A percentile compares a stretch with the other conserved stretches of the same genome.
phyloP scores from a whole-genome alignment of 2,888 invertebrate genomes.

The Chalcosyrphus nemorum region DNA sequence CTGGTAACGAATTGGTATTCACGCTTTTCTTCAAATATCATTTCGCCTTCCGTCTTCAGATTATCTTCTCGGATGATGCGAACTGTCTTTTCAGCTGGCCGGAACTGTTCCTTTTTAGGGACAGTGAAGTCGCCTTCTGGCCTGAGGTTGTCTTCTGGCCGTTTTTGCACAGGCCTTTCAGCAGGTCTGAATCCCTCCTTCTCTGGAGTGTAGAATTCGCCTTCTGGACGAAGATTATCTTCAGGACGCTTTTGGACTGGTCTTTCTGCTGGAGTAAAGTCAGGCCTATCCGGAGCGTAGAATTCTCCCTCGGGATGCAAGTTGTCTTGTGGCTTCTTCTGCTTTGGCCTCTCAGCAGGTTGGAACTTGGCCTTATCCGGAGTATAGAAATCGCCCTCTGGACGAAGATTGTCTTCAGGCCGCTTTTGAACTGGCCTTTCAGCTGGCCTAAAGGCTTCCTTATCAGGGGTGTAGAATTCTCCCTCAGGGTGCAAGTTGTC shows the following conservation, averaged over 20 bases:
- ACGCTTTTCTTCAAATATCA: slow-evolving; percentile 82
- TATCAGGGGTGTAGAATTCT: too few relatives aligned
- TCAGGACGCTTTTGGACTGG: slow-evolving; percentile 84
- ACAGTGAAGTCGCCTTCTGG: slow-evolving; percentile 83
- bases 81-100: slow-evolving; percentile 82
- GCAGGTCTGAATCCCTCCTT: slow-evolving; percentile 79
- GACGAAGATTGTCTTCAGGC: too few relatives aligned
- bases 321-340: too few relatives aligned
- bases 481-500: too few relatives aligned
- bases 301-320: slow-evolving; percentile 80
- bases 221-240: slow-evolving; percentile 85
- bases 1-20: slow-evolving; percentile 83
- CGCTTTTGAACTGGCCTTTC: too few relatives aligned
- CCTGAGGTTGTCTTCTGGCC: slow-evolving; percentile 84
- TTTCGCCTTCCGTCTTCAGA: slow-evolving; percentile 84
- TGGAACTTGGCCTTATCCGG: too few relatives aligned
- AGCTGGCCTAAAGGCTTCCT: too few relatives aligned
- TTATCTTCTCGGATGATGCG: slow-evolving; percentile 83
- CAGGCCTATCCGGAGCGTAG: slow-evolving; percentile 81
- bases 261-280: slow-evolving; percentile 82
- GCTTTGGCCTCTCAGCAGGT: too few relatives aligned
- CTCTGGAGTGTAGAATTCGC: slow-evolving; percentile 81
- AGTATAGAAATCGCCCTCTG: too few relatives aligned
- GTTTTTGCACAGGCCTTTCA: slow-evolving; percentile 82
- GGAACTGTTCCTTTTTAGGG: slow-evolving; percentile 81